Percentiles rank a stretch among this genome's conserved stretches.
These are phyloP conservation scores for Rachycentron canadum DNA, from an alignment of 2,797 vertebrate species.

Conservation along the genomic window DNA sequence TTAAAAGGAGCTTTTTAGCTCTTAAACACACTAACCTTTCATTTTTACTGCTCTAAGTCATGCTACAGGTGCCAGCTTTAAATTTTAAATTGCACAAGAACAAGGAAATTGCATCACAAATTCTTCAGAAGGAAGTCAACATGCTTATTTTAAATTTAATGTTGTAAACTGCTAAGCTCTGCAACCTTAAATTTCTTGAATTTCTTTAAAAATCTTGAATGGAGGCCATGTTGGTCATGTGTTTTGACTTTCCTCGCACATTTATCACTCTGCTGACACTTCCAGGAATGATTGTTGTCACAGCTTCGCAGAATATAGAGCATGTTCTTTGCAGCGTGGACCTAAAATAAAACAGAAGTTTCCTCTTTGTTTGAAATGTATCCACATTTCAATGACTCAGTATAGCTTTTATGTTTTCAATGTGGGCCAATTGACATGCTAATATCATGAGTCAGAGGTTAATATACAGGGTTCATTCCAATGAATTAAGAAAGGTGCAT, in stretches of 20 bases:
- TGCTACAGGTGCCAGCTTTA: constrained; percentile 4
- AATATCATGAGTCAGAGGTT: constrained; percentile 35
- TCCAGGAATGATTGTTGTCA: constrained; percentile 71
- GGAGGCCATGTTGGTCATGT: constrained; percentile 24
- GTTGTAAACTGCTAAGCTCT: constrained; percentile 61
- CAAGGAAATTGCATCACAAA: constrained; percentile 60
- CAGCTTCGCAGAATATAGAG: constrained; percentile 62
- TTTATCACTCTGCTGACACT: constrained; percentile 58
- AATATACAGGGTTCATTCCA: constrained; percentile 20
- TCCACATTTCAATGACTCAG: constrained; percentile 3
- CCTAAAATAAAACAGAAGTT: constrained; percentile 70
- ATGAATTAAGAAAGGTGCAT: constrained; percentile 46
- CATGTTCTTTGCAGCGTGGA: constrained; percentile 36
- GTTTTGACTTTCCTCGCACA: constrained; percentile 37
- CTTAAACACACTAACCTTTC: neutral
- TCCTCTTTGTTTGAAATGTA: constrained; percentile 53
- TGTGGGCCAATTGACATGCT: neutral
- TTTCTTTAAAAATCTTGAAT: constrained; percentile 52
- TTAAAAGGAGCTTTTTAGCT: neutral
- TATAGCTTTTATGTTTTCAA: neutral
- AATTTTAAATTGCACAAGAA: constrained; percentile 61
- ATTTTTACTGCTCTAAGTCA: constrained; percentile 1
- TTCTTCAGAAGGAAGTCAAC: constrained; percentile 38
- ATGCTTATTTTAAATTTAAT: constrained; percentile 27
- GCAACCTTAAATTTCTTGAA: constrained; percentile 50